phyloP scores from a whole-genome alignment of 2,797 vertebrate genomes.

The Sebastes oblongus region DNA sequence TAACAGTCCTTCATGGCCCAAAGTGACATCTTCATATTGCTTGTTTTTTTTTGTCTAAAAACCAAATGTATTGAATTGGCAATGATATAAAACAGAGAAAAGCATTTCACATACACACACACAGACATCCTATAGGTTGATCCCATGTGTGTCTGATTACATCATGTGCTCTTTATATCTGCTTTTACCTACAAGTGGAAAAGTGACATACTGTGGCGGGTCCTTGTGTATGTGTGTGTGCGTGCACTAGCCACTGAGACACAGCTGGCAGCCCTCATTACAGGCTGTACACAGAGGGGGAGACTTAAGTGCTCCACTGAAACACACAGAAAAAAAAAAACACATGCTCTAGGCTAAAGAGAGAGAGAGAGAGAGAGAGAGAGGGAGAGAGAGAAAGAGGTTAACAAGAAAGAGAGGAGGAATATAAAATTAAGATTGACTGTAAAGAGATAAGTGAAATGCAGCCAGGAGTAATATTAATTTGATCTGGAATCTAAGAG shows the following conservation, averaged over 20 bases:
- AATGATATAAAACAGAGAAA: not conserved
- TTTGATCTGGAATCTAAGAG: not conserved
- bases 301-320: constrained; percentile 69
- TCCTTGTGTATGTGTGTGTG: constrained; percentile 3
- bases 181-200: constrained; percentile 37
- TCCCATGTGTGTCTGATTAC: constrained; percentile 9
- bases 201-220: not conserved
- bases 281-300: constrained; percentile 51
- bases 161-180: constrained; percentile 16
- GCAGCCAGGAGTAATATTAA: not conserved
- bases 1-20: too few relatives aligned
- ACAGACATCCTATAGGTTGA: not conserved
- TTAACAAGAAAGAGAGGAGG: not conserved
- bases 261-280: constrained; percentile 73
- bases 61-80: not conserved
- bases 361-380: not conserved
- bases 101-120: not conserved
- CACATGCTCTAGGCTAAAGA: constrained; percentile 29
- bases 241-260: constrained; percentile 28
- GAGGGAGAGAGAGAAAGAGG: not conserved
- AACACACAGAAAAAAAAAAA: constrained; percentile 40
- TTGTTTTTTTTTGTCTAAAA: not conserved
- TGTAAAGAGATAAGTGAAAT: constrained; percentile 9
- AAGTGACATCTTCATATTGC: not conserved
- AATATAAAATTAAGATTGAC: constrained; percentile 22